Evolutionary conservation across 1,140 invertebrate genomes (phyloP).

Genomic region (Laupala kohalensis): DNA sequence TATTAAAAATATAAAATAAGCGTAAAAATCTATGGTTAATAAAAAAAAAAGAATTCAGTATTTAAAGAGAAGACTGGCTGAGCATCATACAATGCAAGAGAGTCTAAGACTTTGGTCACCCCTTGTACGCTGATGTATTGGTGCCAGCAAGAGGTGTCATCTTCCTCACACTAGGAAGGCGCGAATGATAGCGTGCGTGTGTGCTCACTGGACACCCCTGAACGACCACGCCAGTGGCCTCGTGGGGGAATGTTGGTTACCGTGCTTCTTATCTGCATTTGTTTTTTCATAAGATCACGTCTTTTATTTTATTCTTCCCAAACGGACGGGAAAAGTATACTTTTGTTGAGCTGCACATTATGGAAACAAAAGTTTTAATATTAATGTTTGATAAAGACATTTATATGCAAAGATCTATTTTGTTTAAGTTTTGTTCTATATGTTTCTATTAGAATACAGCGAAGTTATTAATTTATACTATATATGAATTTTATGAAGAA

Average conservation of each 20-base stretch:
- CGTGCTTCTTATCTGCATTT: not conserved
- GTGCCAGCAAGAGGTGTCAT: not conserved
- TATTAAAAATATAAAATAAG: not conserved
- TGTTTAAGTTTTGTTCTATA: not conserved
- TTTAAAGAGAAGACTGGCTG: not conserved
- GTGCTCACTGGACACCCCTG: not conserved
- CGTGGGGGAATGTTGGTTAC: not conserved
- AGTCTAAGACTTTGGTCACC: not conserved
- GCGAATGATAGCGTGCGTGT: not conserved
- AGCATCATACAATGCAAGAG: not conserved
- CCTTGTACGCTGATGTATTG: not conserved
- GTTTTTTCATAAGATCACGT: too few relatives aligned
- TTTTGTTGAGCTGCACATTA: not conserved
- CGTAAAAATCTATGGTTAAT: not conserved
- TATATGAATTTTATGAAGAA: constrained; percentile 4
- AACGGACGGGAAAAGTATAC: not conserved
- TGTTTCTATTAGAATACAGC: constrained; percentile 1
- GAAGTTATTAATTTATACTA: constrained; percentile 9
- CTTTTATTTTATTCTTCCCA: constrained; percentile 1
- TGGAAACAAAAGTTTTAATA: not conserved
- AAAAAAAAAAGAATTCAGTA: not conserved
- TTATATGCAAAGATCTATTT: not conserved
- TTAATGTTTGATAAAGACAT: not conserved
- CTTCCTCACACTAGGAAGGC: not conserved
- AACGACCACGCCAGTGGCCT: not conserved